These are phyloP conservation scores for Lycia hirtaria DNA, from an alignment of 2,888 invertebrate genomes.

Conservation along the genomic window DNA sequence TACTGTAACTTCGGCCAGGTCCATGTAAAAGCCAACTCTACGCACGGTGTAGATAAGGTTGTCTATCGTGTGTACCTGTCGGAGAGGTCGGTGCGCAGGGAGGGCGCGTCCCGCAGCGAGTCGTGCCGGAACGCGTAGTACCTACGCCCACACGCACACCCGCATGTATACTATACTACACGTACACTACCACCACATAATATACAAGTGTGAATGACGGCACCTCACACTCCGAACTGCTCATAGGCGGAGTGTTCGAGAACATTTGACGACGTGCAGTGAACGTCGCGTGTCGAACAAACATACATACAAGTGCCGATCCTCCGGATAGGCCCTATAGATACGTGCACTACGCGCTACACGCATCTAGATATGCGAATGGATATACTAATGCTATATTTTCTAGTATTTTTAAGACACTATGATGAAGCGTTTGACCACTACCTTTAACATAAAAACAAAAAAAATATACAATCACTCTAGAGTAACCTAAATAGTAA, in stretches of 20 bases:
- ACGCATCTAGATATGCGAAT: too few relatives aligned
- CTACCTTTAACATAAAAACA: too few relatives aligned
- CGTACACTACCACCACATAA: neutral
- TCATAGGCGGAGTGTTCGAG: neutral
- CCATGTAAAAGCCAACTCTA: neutral
- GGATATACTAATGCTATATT: too few relatives aligned
- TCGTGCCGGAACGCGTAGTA: conserved; percentile 51
- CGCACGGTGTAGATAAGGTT: neutral
- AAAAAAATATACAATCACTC: too few relatives aligned
- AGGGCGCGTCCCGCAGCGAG: conserved; percentile 65
- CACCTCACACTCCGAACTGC: neutral
- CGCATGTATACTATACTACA: conserved; percentile 10
- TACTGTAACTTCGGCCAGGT: neutral
- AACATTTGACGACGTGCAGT: too few relatives aligned
- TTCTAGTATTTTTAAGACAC: too few relatives aligned
- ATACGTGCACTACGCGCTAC: too few relatives aligned
- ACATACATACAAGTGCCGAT: too few relatives aligned
- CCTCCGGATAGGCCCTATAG: too few relatives aligned
- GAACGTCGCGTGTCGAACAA: too few relatives aligned
- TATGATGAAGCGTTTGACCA: too few relatives aligned
- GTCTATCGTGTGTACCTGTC: conserved; percentile 65
- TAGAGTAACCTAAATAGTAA: too few relatives aligned
- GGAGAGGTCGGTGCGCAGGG: conserved; percentile 72
- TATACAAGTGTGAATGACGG: neutral
- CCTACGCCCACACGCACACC: conserved; percentile 42